Evolutionary conservation across 2,888 invertebrate genomes (phyloP).

Genomic region (Mesorhabditis sp.): DNA sequence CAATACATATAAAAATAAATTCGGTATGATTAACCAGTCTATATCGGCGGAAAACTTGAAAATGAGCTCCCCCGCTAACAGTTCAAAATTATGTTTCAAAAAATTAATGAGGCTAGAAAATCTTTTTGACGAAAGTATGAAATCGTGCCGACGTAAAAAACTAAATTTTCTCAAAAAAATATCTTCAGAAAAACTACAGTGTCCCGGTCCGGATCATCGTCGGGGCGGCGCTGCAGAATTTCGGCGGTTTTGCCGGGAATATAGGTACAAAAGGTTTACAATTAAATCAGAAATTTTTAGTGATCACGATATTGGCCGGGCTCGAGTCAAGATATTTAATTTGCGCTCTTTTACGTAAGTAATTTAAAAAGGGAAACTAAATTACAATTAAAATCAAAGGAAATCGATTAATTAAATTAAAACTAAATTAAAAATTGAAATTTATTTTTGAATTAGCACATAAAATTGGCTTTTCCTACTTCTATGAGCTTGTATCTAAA

Average conservation of each 20-base stretch:
- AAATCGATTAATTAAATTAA: too few relatives aligned
- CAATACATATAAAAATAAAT: too few relatives aligned
- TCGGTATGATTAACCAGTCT: too few relatives aligned
- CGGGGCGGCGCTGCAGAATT: constrained; percentile 3
- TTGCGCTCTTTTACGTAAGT: constrained; percentile 4
- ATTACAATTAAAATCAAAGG: too few relatives aligned
- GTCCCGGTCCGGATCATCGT: neutral
- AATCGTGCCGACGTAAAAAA: neutral
- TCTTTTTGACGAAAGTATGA: neutral
- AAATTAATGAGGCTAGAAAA: too few relatives aligned
- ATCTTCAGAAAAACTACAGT: neutral
- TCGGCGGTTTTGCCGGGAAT: constrained; percentile 6
- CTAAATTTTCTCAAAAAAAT: neutral
- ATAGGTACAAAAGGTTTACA: neutral
- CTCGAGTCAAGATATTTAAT: neutral
- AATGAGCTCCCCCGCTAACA: too few relatives aligned
- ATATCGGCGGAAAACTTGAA: too few relatives aligned
- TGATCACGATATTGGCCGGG: neutral
- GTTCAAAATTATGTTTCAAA: too few relatives aligned
- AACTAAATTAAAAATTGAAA: too few relatives aligned
- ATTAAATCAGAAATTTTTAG: neutral
- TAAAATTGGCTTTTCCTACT: too few relatives aligned
- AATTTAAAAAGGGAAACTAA: neutral
- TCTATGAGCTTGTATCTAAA: too few relatives aligned
- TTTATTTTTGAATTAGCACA: too few relatives aligned